Percentiles rank a stretch among this genome's conserved stretches.
These are phyloP conservation scores for Latheticus oryzae DNA, from an alignment of 2,888 invertebrate genomes.

Conservation along the genomic window DNA sequence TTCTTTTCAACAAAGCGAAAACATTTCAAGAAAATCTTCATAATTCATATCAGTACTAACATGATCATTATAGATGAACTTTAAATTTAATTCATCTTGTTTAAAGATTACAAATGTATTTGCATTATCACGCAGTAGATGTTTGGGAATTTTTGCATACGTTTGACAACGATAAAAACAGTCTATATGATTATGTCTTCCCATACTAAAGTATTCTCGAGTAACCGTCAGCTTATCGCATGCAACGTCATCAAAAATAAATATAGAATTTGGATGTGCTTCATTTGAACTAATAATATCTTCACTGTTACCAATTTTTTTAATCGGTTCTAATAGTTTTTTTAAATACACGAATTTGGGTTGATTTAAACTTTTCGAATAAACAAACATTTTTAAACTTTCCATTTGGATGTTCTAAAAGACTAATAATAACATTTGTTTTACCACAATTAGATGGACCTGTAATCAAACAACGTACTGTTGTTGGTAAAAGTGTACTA, in stretches of 20 bases:
- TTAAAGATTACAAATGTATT: conserved; percentile 53
- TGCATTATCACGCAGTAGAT: conserved; percentile 55
- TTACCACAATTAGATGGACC: conserved; percentile 60
- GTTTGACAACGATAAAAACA: conserved; percentile 57
- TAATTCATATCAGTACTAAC: conserved; percentile 25
- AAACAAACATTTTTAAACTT: conserved; percentile 60
- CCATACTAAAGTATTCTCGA: conserved; percentile 53
- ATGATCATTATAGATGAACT: conserved; percentile 46
- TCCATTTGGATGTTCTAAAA: conserved; percentile 56
- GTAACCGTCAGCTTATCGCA: conserved; percentile 54
- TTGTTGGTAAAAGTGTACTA: conserved; percentile 18
- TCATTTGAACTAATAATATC: conserved; percentile 44
- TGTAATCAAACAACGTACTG: conserved; percentile 22
- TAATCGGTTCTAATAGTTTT: conserved; percentile 39
- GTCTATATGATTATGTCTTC: conserved; percentile 55
- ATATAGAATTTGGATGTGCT: conserved; percentile 52
- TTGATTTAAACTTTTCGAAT: conserved; percentile 54
- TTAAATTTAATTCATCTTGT: conserved; percentile 55
- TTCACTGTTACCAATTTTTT: conserved; percentile 43
- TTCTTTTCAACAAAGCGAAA: conserved; percentile 16
- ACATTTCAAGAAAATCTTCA: conserved; percentile 16
- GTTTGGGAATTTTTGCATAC: conserved; percentile 57
- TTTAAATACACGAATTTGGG: conserved; percentile 53
- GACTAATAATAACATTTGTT: conserved; percentile 57
- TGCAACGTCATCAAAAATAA: conserved; percentile 60